phyloP scores from a whole-genome alignment of 2,888 invertebrate genomes.

The Aricia artaxerxes region DNA sequence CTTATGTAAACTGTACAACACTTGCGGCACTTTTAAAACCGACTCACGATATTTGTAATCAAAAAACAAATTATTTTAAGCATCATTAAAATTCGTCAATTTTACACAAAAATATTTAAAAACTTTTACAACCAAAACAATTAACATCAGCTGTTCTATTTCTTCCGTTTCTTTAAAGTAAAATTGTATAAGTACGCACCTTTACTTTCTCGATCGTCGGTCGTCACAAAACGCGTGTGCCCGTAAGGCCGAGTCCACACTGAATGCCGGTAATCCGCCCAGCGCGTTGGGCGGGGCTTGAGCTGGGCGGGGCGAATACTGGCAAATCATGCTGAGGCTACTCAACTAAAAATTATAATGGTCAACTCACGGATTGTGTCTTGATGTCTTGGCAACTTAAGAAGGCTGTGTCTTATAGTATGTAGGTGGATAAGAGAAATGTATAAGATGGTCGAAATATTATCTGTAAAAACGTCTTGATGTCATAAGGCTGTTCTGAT shows the following conservation, averaged over 20 bases:
- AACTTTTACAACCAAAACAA: neutral
- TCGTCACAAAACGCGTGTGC: conserved; percentile 42
- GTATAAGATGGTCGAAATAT: neutral
- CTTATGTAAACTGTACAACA: too few relatives aligned
- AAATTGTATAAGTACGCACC: conserved; percentile 44
- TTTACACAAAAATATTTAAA: neutral
- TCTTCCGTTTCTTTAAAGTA: neutral
- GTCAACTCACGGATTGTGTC: conserved; percentile 43
- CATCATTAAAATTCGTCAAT: neutral
- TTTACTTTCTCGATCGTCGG: conserved; percentile 33
- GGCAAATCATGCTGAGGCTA: conserved; percentile 67
- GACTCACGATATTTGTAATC: too few relatives aligned
- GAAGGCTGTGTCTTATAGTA: neutral
- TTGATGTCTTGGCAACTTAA: neutral
- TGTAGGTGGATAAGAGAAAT: neutral
- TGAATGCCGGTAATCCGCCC: conserved; percentile 58
- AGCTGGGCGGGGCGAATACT: conserved; percentile 60
- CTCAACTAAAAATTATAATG: conserved; percentile 59
- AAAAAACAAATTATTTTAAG: too few relatives aligned
- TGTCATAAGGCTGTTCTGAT: too few relatives aligned
- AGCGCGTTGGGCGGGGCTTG: conserved; percentile 62
- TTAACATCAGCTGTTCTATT: neutral
- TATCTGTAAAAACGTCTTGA: neutral
- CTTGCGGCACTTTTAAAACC: too few relatives aligned
- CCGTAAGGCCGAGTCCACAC: conserved; percentile 49